Evolutionary conservation across 2,888 invertebrate species (phyloP).

Genomic region (Scaeva pyrastri): DNA sequence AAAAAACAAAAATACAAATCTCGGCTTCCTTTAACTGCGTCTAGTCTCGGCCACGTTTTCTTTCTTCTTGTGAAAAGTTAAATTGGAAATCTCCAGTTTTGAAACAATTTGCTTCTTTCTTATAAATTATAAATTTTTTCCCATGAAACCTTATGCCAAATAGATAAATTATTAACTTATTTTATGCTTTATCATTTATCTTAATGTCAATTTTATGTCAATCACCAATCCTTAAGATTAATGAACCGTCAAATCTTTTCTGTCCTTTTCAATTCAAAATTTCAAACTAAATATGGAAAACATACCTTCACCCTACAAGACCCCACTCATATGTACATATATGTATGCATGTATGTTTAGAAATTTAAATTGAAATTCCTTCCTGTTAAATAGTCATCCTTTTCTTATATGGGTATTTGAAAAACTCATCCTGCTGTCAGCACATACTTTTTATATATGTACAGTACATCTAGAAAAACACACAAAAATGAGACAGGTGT

Average conservation of each 20-base stretch:
- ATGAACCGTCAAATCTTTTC: slow-evolving; percentile 15
- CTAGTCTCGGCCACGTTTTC: too few relatives aligned
- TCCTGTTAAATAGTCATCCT: slow-evolving; percentile 40
- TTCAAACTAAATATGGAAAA: not conserved
- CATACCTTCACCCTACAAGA: too few relatives aligned
- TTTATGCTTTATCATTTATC: not conserved
- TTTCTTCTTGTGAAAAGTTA: too few relatives aligned
- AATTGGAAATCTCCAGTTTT: too few relatives aligned
- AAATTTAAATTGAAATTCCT: slow-evolving; percentile 44
- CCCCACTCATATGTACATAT: not conserved
- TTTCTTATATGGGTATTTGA: not conserved
- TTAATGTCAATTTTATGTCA: not conserved
- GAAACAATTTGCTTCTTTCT: too few relatives aligned
- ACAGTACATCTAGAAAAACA: slow-evolving; percentile 5
- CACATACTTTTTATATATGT: slow-evolving; percentile 1
- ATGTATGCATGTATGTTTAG: not conserved
- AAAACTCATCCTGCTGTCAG: slow-evolving; percentile 33
- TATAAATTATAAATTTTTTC: too few relatives aligned
- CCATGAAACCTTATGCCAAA: too few relatives aligned
- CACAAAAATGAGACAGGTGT: slow-evolving; percentile 35
- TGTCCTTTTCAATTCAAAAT: not conserved
- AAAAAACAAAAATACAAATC: too few relatives aligned
- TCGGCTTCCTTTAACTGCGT: too few relatives aligned
- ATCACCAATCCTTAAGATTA: not conserved
- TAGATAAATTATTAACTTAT: too few relatives aligned